These are phyloP conservation scores for Coregonus clupeaformis DNA, from an alignment of 2,113 vertebrate genomes.

Conservation along the genomic window DNA sequence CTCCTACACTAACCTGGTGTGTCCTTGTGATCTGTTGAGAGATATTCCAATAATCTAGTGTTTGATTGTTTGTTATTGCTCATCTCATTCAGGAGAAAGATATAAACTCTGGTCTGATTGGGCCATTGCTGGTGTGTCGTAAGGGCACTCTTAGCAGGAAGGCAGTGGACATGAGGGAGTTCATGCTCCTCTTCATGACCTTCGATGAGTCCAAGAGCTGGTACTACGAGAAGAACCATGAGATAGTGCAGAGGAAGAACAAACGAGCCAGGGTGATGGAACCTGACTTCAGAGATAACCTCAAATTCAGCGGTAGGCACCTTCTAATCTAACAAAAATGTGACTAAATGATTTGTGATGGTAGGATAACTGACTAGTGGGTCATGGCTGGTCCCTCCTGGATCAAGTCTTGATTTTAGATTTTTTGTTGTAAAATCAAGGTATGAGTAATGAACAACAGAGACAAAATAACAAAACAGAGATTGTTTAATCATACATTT, in stretches of 20 bases:
- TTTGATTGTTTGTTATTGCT: not conserved
- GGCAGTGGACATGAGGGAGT: slow-evolving; percentile 70
- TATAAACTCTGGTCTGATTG: slow-evolving; percentile 89
- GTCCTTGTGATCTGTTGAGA: not conserved
- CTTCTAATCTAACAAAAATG: not conserved
- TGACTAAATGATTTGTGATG: too few species aligned
- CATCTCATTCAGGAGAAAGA: slow-evolving; percentile 82
- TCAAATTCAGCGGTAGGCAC: slow-evolving; percentile 83
- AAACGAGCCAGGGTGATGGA: slow-evolving; percentile 34
- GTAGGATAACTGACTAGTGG: too few species aligned
- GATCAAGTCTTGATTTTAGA: too few species aligned
- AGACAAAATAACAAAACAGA: too few species aligned
- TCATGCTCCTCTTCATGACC: slow-evolving; percentile 89
- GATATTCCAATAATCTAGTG: not conserved
- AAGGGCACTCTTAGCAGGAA: slow-evolving; percentile 75
- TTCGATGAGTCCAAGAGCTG: slow-evolving; percentile 96
- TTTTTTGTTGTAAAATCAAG: too few species aligned
- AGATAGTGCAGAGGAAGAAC: slow-evolving; percentile 59
- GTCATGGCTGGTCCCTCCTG: too few species aligned
- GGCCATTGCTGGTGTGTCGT: slow-evolving; percentile 87
- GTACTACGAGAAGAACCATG: slow-evolving; percentile 80
- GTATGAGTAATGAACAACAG: too few species aligned
- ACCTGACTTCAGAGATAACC: slow-evolving; percentile 59
- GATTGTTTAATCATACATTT: too few species aligned
- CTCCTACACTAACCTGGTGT: too few species aligned